Evolutionary conservation across 2,113 vertebrate genomes (phyloP), one percentile per base, ranked within the genome.

Genomic region (Vicugna pacos): DNA sequence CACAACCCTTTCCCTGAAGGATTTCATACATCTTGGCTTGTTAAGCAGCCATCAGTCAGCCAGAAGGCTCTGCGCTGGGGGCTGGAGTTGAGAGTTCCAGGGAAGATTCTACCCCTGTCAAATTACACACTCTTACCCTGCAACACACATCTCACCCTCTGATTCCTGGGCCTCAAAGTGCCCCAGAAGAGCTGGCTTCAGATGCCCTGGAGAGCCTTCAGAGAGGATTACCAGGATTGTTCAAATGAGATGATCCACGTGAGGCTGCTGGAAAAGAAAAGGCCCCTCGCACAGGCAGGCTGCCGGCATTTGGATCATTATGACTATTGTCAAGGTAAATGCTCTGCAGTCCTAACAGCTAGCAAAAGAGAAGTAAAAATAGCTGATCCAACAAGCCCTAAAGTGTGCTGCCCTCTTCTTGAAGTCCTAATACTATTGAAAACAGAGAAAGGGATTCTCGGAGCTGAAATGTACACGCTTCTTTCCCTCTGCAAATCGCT

Each of bases 351-450:
- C 64, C 91, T 83, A 35, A 92, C 75, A 76, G 42, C 75, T 72
- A 87, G 73, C 35, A 30, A 79, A 20, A 50, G 42, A 82, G 24
- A 22, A 84, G 90, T 86, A 54, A 84, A 95, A 92, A 90, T 13
- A 94, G 76, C 42, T 35, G 11, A 54, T 10, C 79, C 46, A n/a
- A n/a, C 38, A 13, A 67, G 35, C 19, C 82, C 60, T 6, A 10
- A 80, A 48, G 58, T 6, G 32, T 3, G 6, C n/a, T n/a, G 1
- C 19, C 28, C n/a, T 81, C 77, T 46, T 77, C 77, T 35, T 1
- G 12, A 81, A 87, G 54, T 35, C 65, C 81, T 20, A 22, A 72
- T 30, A 32, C 81, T 19, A 0, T 62, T 22, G 48, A 86, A 80
- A 86, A 80, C 65, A 65, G 67, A 79, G 38, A 92, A 32, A 35